A percentile compares a stretch with the other conserved stretches of the same genome.
phyloP scores from a whole-genome alignment of 1,140 invertebrate species.

The Drosophila asahinai region DNA sequence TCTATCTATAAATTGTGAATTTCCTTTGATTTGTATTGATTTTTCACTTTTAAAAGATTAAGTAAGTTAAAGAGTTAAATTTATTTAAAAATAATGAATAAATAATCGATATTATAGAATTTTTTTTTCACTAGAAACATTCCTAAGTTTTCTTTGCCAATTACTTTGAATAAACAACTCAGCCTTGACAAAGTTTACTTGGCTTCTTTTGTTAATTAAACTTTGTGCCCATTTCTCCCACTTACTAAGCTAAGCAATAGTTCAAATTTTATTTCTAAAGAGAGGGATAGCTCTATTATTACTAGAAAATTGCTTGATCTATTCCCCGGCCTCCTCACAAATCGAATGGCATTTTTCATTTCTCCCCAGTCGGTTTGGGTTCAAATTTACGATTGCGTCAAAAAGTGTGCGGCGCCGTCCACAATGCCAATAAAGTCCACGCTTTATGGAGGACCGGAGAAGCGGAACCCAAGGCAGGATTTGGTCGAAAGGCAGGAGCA shows the following conservation, averaged over 20 bases:
- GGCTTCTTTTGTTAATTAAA: neutral
- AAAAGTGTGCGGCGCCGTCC: constrained; percentile 12
- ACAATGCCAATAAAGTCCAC: constrained; percentile 37
- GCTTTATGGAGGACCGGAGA: constrained; percentile 19
- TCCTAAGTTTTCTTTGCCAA: neutral
- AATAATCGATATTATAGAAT: too few relatives aligned
- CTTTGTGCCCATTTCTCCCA: neutral
- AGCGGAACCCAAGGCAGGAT: constrained; percentile 15
- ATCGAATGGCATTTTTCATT: constrained; percentile 44
- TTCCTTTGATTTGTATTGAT: neutral
- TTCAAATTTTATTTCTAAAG: neutral
- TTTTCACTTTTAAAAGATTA: neutral
- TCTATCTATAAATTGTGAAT: neutral
- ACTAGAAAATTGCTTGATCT: constrained; percentile 14
- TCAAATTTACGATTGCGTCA: constrained; percentile 44
- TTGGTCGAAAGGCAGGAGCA: neutral
- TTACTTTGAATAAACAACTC: neutral
- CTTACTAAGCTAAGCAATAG: neutral
- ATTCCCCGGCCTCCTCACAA: neutral
- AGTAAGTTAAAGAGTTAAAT: too few relatives aligned
- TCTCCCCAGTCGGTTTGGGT: constrained; percentile 14
- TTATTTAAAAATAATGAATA: too few relatives aligned
- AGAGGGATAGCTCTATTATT: too few relatives aligned
- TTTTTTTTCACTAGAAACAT: too few relatives aligned
- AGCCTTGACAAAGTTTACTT: too few relatives aligned